Evolutionary conservation across 2,888 invertebrate genomes (phyloP).

Genomic region (Meiosimyza platycephala): DNA sequence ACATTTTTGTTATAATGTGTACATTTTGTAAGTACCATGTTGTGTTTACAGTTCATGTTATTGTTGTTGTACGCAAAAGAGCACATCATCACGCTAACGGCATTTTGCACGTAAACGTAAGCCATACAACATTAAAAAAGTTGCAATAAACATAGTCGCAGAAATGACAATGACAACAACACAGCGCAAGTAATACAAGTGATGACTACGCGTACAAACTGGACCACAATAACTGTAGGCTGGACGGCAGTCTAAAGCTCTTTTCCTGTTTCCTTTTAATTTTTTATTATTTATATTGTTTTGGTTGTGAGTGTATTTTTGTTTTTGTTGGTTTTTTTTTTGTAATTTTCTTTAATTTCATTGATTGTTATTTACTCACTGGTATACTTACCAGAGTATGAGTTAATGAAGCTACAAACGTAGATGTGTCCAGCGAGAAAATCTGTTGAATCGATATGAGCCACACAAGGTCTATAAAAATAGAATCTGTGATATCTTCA

Average conservation of each 20-base stretch:
- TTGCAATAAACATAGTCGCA: neutral
- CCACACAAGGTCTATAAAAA: too few relatives aligned
- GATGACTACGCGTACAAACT: too few relatives aligned
- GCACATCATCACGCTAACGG: constrained; percentile 32
- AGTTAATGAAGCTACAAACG: too few relatives aligned
- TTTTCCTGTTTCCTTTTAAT: neutral
- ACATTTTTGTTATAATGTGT: neutral
- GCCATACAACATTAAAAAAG: neutral
- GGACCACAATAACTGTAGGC: too few relatives aligned
- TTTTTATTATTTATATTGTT: neutral
- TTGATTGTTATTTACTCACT: too few relatives aligned
- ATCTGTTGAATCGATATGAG: too few relatives aligned
- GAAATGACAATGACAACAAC: constrained; percentile 26
- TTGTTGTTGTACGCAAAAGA: constrained; percentile 19
- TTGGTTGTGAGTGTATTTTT: neutral
- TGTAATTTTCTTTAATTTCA: too few relatives aligned
- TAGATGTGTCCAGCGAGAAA: too few relatives aligned
- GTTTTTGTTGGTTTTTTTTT: neutral
- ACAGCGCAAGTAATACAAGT: constrained; percentile 13
- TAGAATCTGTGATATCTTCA: too few relatives aligned
- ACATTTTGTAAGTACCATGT: neutral
- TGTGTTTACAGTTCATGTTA: neutral
- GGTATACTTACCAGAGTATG: too few relatives aligned
- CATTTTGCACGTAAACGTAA: constrained; percentile 34
- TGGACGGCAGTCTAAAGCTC: neutral